Evolutionary conservation across 2,888 invertebrate species (phyloP), one percentile per base, ranked within the genome.

Genomic region (Eustalomyia histrio): DNA sequence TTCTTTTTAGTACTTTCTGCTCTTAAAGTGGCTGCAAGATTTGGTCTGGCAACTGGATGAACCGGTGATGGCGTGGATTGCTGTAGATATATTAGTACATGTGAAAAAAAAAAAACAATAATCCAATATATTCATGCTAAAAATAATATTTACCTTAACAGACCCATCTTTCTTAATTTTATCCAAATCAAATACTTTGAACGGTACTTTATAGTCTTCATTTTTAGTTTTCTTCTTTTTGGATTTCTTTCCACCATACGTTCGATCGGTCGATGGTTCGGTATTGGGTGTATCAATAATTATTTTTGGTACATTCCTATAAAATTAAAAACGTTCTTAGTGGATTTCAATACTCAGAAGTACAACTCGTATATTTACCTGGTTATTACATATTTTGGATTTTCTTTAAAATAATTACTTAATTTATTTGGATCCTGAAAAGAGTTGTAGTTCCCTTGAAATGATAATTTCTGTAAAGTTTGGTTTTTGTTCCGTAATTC

Each of bases 1-100:
- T 90, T 90, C 68, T 89, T 88, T 60, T 87, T 86, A 0, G 88
- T 86, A 24, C 89, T 87, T 82, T 91, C 88, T 2, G 86, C 89
- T 2, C 91, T 86, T 5, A 91, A 83, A 2, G 89, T 90, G n/a
- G 91, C 91, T 14, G 91, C 91, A 12, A 91, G 85, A 80, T 91
- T 91, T 0, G 90, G 90, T 0, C 91, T 85, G 0, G 90, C 89
- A 1, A 89, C 90, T 0, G 91, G 91, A 85, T 91, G 90, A 16
- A 90, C 80, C 0, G 90, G 91, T 0, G 89, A 87, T 16, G 87
- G 85, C 8, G 85, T 83, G n/a, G 83, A 60, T 12, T 79, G 29
- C 86, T 86, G 55, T 52, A 2, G 2, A 17, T 33, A 17, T 18
- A 2, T 33, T 6, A 29, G 3, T 29, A 6, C 1, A 29, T 29